These are phyloP conservation scores for Heteronetta atricapilla DNA, from an alignment of 2,113 vertebrate species.

Conservation along the genomic window DNA sequence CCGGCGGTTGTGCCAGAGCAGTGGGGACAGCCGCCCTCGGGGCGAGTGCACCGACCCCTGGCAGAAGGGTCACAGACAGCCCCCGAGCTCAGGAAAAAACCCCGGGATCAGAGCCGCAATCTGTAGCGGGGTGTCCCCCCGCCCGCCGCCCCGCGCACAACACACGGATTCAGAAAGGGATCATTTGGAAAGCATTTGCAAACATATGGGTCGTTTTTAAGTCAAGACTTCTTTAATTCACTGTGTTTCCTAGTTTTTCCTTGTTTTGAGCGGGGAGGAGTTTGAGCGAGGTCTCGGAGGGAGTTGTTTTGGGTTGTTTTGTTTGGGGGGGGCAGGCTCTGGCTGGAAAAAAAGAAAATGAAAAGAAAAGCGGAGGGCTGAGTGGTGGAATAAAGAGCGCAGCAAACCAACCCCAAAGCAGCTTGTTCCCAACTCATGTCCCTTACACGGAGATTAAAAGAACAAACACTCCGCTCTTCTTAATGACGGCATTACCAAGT, in stretches of 20 bases:
- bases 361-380: neutral
- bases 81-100: conserved; percentile 61
- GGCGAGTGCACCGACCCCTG: conserved; percentile 66
- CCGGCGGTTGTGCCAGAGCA: conserved; percentile 12
- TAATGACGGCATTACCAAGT: conserved; percentile 65
- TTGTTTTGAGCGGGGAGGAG: conserved; percentile 15
- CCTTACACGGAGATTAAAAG: conserved; percentile 57
- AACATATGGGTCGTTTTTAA: conserved; percentile 88
- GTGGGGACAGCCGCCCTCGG: conserved; percentile 37
- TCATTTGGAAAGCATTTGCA: conserved; percentile 84
- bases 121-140: conserved; percentile 44
- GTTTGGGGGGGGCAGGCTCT: neutral
- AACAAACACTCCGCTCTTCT: conserved; percentile 64
- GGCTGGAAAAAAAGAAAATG: neutral
- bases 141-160: neutral
- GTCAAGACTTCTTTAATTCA: conserved; percentile 78
- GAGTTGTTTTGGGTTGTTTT: neutral
- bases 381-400: conserved; percentile 46
- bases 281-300: neutral
- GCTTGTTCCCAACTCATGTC: conserved; percentile 55
- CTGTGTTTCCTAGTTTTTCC: conserved; percentile 78
- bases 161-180: conserved; percentile 63
- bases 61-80: conserved; percentile 69
- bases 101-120: conserved; percentile 43
- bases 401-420: conserved; percentile 64